phyloP scores from a whole-genome alignment of 2,888 invertebrate genomes.

The Drosophila seclusa region DNA sequence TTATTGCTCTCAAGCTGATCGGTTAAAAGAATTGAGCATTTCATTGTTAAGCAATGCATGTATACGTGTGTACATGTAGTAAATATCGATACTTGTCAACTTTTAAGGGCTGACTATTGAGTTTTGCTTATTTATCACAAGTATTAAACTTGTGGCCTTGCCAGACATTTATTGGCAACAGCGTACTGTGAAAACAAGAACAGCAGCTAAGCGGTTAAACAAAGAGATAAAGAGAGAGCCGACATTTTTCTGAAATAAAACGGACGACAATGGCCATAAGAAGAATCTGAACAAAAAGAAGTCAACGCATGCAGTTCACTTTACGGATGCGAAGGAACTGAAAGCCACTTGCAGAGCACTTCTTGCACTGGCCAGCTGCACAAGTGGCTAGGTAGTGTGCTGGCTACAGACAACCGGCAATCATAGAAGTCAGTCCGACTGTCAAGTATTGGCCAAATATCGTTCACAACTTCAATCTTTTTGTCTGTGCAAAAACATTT shows the following conservation, averaged over 20 bases:
- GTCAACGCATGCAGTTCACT: constrained; percentile 24
- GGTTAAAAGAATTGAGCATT: not conserved
- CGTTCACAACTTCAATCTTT: constrained; percentile 11
- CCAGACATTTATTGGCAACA: not conserved
- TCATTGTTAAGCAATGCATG: not conserved
- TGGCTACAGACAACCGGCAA: constrained; percentile 29
- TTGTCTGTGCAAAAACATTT: constrained; percentile 23
- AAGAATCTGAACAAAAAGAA: constrained; percentile 10
- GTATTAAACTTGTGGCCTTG: not conserved
- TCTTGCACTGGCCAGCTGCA: constrained; percentile 1
- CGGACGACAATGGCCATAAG: constrained; percentile 24
- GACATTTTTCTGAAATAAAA: constrained; percentile 50
- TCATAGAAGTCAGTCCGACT: constrained; percentile 35
- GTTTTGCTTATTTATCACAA: not conserved
- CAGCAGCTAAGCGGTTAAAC: constrained; percentile 31
- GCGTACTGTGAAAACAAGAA: constrained; percentile 13
- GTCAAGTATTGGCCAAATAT: constrained; percentile 49
- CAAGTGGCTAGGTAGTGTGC: constrained; percentile 15
- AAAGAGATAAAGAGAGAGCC: constrained; percentile 2
- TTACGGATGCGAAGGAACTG: constrained; percentile 20
- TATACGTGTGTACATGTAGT: not conserved
- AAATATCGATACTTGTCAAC: constrained; percentile 5
- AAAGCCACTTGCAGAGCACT: constrained; percentile 23
- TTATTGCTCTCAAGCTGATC: not conserved
- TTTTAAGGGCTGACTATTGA: not conserved